These are phyloP conservation scores for Pipistrellus pygmaeus DNA, from an alignment of 2,797 vertebrate species.

Conservation along the genomic window DNA sequence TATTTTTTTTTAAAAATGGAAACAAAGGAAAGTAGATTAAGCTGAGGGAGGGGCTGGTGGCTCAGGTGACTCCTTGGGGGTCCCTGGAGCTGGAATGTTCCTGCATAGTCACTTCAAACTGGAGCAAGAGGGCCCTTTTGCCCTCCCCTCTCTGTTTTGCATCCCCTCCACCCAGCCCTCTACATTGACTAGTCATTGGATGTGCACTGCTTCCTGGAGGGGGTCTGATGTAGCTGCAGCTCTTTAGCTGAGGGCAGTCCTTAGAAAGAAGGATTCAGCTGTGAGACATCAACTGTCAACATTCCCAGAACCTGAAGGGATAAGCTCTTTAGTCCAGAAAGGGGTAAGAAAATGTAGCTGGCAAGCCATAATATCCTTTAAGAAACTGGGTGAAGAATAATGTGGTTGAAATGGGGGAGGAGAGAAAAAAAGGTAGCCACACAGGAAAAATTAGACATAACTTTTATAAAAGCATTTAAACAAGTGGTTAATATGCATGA, in stretches of 20 bases:
- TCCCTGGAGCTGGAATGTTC: background rate
- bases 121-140: background rate
- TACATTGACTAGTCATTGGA: background rate
- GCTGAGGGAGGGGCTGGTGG: background rate
- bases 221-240: background rate
- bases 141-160: background rate
- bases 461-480: background rate
- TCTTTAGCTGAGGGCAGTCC: background rate
- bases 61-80: background rate
- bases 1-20: no score
- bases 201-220: background rate
- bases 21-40: background rate
- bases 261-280: background rate
- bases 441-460: background rate
- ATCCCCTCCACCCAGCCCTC: background rate
- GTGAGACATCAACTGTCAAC: background rate
- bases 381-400: background rate
- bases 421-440: background rate
- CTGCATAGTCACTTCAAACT: background rate
- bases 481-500: background rate
- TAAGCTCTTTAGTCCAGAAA: background rate
- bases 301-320: background rate
- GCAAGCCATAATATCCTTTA: background rate
- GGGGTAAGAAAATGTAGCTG: background rate
- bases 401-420: background rate